A percentile compares a stretch with the other conserved stretches of the same genome.
Conservation (phyloP, 2,113 vertebrate species). For the Gadus macrocephalus region DNA sequence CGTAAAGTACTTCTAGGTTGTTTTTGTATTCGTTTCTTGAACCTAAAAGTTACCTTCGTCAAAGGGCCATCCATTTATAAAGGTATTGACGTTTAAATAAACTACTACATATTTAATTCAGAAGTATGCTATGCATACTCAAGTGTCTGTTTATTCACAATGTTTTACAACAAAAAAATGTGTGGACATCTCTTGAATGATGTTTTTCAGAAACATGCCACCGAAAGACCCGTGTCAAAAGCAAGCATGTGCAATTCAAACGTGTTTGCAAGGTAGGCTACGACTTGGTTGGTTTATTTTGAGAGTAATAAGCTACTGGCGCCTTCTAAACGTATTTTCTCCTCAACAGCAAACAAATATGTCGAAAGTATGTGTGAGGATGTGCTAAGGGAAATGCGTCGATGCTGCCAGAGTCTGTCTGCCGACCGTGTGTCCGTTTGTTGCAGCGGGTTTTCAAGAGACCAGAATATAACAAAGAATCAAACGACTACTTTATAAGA, state of each 20-base stretch:
- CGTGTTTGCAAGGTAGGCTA: slow-evolving; percentile 61
- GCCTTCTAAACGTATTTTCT: not conserved
- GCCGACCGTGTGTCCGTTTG: slow-evolving; percentile 44
- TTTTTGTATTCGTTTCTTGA: no score
- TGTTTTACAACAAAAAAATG: no score
- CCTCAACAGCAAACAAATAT: slow-evolving; percentile 57
- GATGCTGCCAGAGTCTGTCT: slow-evolving; percentile 45
- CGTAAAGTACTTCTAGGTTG: no score
- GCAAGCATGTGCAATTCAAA: slow-evolving; percentile 64
- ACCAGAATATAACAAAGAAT: slow-evolving; percentile 11
- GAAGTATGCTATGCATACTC: no score
- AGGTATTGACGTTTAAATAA: no score
- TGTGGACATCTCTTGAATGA: no score
- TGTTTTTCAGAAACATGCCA: slow-evolving; percentile 39
- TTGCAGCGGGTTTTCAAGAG: slow-evolving; percentile 59
- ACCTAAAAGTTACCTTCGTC: no score
- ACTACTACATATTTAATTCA: no score
- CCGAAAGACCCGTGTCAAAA: slow-evolving; percentile 65
- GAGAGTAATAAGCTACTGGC: not conserved
- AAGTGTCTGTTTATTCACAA: no score
- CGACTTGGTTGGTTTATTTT: no score
- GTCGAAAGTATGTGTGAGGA: slow-evolving; percentile 57
- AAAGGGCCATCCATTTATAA: no score
- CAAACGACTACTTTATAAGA: not conserved
- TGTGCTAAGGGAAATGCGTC: slow-evolving; percentile 58